Evolutionary conservation across 2,888 invertebrate genomes (phyloP).

Genomic region (Xestia sexstrigata): DNA sequence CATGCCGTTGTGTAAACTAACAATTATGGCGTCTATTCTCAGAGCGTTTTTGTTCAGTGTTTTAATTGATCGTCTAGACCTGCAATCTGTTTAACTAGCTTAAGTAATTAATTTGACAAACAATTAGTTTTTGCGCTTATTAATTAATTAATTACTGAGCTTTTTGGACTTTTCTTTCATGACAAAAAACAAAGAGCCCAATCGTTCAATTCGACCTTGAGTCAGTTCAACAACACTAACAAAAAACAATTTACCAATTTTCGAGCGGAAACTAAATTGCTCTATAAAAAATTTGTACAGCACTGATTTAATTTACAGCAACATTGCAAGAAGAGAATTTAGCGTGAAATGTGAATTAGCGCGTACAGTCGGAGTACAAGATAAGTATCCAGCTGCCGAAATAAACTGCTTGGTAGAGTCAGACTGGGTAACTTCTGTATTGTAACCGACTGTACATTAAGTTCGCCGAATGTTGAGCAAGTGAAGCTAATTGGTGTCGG

Average conservation of each 20-base stretch:
- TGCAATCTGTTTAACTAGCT: constrained; percentile 22
- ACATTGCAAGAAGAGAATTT: constrained; percentile 57
- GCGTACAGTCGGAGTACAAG: constrained; percentile 19
- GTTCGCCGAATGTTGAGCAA: constrained; percentile 68
- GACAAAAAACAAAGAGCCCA: background rate
- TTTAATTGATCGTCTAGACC: constrained; percentile 52
- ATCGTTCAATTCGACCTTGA: constrained; percentile 37
- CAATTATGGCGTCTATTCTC: constrained; percentile 32
- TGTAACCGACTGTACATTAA: constrained; percentile 38
- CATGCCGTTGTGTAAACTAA: constrained; percentile 31
- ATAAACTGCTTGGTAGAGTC: background rate
- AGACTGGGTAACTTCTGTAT: background rate
- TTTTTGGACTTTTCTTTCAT: background rate
- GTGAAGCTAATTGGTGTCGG: constrained; percentile 72
- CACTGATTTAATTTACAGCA: constrained; percentile 60
- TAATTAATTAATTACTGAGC: constrained; percentile 6
- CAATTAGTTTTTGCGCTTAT: constrained; percentile 17
- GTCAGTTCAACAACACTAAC: constrained; percentile 26
- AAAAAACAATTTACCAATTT: constrained; percentile 43
- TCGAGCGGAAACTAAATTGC: constrained; percentile 46
- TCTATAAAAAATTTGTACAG: constrained; percentile 57
- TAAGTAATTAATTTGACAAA: constrained; percentile 21
- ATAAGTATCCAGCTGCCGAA: background rate
- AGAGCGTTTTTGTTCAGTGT: constrained; percentile 20
- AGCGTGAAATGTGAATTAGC: constrained; percentile 65